phyloP scores from a whole-genome alignment of 1,140 invertebrate genomes.

The Aleiodes sp. region DNA sequence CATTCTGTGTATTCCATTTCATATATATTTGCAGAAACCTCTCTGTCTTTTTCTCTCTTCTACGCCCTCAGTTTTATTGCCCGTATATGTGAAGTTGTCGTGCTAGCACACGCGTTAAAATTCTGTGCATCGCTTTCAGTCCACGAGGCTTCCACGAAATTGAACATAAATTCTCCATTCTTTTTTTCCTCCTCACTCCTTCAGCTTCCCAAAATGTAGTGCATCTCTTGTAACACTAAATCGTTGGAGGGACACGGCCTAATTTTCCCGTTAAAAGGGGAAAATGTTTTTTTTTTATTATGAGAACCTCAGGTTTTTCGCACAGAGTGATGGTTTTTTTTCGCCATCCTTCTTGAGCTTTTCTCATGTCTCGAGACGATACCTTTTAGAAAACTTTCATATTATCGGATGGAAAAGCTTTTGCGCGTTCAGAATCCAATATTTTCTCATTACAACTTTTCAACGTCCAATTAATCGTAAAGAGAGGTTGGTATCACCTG shows the following conservation, averaged over 20 bases:
- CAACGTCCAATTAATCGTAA: slow-evolving; percentile 41
- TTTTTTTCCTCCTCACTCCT: not conserved
- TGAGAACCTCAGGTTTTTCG: not conserved
- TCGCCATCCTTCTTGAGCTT: not conserved
- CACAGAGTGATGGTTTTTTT: not conserved
- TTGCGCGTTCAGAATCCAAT: slow-evolving; percentile 37
- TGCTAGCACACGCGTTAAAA: slow-evolving; percentile 48
- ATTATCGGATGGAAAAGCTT: slow-evolving; percentile 21
- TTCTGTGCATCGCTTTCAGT: slow-evolving; percentile 45
- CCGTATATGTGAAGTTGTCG: not conserved
- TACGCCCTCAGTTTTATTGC: slow-evolving; percentile 33
- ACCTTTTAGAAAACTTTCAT: slow-evolving; percentile 29
- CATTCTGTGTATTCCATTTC: slow-evolving; percentile 19
- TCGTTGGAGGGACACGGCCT: not conserved
- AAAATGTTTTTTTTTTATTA: not conserved
- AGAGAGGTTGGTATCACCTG: slow-evolving; percentile 14
- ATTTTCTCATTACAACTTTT: slow-evolving; percentile 46
- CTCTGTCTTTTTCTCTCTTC: slow-evolving; percentile 42
- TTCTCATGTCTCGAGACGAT: not conserved
- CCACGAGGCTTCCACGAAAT: slow-evolving; percentile 43
- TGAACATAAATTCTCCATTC: slow-evolving; percentile 51
- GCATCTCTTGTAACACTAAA: not conserved
- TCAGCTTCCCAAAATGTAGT: not conserved
- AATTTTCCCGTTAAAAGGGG: slow-evolving; percentile 12
- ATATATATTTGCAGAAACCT: slow-evolving; percentile 31